phyloP scores from a whole-genome alignment of 2,888 invertebrate genomes.

The Tipula lateralis region DNA sequence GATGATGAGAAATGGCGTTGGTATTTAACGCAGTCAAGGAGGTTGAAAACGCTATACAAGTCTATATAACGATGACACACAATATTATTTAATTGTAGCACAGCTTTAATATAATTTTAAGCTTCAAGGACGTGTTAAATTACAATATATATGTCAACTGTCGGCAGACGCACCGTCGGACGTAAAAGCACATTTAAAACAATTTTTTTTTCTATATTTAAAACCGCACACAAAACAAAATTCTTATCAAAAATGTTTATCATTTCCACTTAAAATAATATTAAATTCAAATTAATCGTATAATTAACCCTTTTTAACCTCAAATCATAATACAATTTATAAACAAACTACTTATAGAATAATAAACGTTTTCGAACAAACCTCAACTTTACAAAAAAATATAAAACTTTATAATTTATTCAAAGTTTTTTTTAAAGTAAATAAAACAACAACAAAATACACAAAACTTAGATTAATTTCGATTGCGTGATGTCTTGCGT shows the following conservation, averaged over 20 bases:
- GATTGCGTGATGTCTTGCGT: neutral
- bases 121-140: neutral
- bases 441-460: no score
- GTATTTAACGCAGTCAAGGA: neutral
- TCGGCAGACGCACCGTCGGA: neutral
- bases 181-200: neutral
- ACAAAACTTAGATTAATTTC: neutral
- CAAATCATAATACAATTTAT: neutral
- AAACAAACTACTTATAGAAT: neutral
- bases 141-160: neutral
- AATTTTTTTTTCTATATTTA: neutral
- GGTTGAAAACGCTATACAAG: neutral
- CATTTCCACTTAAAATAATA: neutral
- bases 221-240: neutral
- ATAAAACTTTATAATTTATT: neutral
- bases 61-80: neutral
- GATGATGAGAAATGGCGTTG: neutral
- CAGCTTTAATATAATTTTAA: neutral
- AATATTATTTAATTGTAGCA: neutral
- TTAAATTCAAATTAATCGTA: neutral
- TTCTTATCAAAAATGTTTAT: neutral
- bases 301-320: constrained; percentile 24
- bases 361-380: neutral
- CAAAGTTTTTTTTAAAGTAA: neutral
- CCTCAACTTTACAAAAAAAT: neutral